Evolutionary conservation across 2,113 vertebrate species (phyloP), one percentile per base, ranked within the genome.

Genomic region (Ceuthmochares aereus): DNA sequence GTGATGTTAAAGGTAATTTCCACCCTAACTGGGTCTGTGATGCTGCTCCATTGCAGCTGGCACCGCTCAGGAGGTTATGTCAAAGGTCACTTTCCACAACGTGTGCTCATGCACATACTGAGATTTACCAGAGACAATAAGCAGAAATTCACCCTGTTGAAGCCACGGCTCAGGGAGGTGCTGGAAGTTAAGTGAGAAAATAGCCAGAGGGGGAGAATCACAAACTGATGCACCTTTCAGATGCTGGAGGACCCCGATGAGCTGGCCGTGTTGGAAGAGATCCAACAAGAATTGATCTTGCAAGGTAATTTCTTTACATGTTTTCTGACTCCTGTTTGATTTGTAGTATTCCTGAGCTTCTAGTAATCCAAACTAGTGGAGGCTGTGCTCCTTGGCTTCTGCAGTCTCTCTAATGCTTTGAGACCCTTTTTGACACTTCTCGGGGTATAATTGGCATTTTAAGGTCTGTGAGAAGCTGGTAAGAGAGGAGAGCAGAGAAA

Each of bases 271-370:
- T 95, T 99, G 17, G 99, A 99, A 60, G 98, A 99, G 90, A 99
- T 99, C 88, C 98, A 99, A 14, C 98, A 98, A 90, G 99, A 99
- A 72, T 78, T 99, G 72, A 63, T 98, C 60, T 94, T 98, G 8
- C 98, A 99, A 97, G 99, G 99, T 99, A 97, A 90, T 3, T 9
- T 22, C 29, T 79, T 36, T 10, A 8, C 9, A 3, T 0, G 0
- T 30, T n/a, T 77, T 76, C 63, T 43, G 36, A 20, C 32, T 66
- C 27, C 7, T 32, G 0, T 13, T 42, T 63, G 68, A 22, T 34
- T 20, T 69, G 27, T 29, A 10, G 5, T 37, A 7, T 4, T 36
- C 13, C 12, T 42, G 27, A 36, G 37, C 69, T 66, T 5, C 30
- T 68, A 9, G 14, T 32, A 23, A 63, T 15, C 36, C 66, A 52